Base-by-base conservation (phyloP, 35 echinoderm and acorn worm species). In the Apostichopus japonicus region DNA sequence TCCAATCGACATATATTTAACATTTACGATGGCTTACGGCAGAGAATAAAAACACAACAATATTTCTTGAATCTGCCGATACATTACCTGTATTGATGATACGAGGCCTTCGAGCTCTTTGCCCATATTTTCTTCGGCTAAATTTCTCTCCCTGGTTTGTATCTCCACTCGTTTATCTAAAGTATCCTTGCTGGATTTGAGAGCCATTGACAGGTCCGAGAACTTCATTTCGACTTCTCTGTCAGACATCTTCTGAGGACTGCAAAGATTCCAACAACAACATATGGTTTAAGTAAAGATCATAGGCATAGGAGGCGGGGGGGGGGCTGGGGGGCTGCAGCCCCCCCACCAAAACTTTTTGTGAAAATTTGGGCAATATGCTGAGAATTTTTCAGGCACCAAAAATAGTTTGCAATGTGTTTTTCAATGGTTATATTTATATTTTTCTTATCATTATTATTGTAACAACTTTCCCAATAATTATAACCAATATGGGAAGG, bases 141-240 rank as follows among this genome's bases (percentile, higher is more conserved):
- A 53, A 61, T 99, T 90, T 65, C 97, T 80, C 78, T 99, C 93
- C 53, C 90, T 94, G 11, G 79, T 67, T 67, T 96, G 95, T 21
- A 99, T 81, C 19, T 93, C 90, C 8, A 93, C 27, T 84, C 97
- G 84, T 24, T 96, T 94, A 24, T 95, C 84, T 6, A 99, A 56
- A 5, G 97, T 99, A 53, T 93, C 77, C 71, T 94, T 92, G 78
- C 94, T 92, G 10, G 95, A 90, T 75, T 96, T 99, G 87, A 99
- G 87, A 56, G 97, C 95, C 81, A 96, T 57, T 8, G 95, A 80
- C 8, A 99, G 78, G 2, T 89, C 80, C 19, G 86, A 93, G 90
- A 95, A 99, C 54, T 96, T 99, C 16, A 93, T 86, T 76, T 99
- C 95, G 1, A 99, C 73, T 79, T 99, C 97, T 72, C 96, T 92